Conservation (phyloP, 2,113 vertebrate species). For the Mesitornis unicolor region DNA sequence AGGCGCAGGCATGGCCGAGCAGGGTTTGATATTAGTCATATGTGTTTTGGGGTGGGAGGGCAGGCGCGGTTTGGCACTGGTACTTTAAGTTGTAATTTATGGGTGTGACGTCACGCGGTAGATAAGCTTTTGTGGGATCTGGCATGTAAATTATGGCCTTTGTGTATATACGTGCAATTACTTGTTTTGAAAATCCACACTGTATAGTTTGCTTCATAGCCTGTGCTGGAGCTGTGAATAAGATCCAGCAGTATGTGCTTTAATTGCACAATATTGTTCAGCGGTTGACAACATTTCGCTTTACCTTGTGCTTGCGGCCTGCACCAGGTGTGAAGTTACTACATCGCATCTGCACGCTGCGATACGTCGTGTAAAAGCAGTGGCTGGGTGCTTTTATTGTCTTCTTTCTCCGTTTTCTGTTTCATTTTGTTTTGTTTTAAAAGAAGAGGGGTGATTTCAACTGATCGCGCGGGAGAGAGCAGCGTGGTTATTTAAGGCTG, state of each 20-base stretch:
- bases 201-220: conserved; percentile 12
- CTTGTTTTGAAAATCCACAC: conserved; percentile 43
- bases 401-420: background rate
- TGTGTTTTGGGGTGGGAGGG: background rate
- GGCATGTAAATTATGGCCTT: conserved; percentile 43
- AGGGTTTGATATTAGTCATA: background rate
- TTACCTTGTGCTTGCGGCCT: background rate
- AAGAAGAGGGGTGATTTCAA: background rate
- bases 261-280: conserved; percentile 31
- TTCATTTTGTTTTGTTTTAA: background rate
- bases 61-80: background rate
- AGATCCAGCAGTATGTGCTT: conserved; percentile 34
- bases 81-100: conserved; percentile 35
- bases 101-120: background rate
- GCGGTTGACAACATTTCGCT: background rate
- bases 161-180: conserved; percentile 52
- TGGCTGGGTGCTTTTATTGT: background rate
- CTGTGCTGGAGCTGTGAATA: conserved; percentile 15
- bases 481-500: conserved; percentile 21
- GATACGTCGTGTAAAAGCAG: background rate
- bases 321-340: background rate
- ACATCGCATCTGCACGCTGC: background rate
- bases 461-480: background rate
- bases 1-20: background rate
- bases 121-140: conserved; percentile 51